phyloP scores from a whole-genome alignment of 2,113 vertebrate genomes.

The Mixornis gularis region DNA sequence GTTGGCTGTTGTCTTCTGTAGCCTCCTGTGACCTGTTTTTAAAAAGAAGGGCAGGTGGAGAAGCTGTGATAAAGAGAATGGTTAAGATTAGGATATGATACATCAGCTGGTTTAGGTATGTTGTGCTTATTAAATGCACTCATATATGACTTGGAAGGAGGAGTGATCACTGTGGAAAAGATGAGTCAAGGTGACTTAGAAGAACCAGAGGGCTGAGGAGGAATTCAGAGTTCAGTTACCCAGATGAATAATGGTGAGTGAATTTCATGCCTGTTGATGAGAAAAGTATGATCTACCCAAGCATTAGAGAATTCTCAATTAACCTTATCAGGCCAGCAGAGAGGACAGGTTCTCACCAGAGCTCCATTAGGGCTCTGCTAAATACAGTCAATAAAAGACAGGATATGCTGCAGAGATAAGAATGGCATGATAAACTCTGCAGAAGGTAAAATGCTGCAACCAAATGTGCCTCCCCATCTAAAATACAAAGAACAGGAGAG shows the following conservation, averaged over 20 bases:
- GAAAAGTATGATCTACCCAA: background rate
- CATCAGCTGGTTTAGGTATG: background rate
- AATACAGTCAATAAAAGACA: slow-evolving; percentile 10
- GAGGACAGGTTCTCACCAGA: background rate
- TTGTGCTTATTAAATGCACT: background rate
- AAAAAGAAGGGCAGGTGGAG: background rate
- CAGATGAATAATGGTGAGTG: background rate
- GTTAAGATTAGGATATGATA: slow-evolving; percentile 16
- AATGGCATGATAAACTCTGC: background rate
- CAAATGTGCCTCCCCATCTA: background rate
- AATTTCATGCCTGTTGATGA: background rate
- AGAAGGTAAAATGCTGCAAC: background rate
- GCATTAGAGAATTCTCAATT: slow-evolving; percentile 9
- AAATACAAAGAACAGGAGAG: background rate
- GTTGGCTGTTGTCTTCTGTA: background rate
- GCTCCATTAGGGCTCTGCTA: background rate
- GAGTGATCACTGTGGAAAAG: background rate
- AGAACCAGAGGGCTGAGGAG: background rate
- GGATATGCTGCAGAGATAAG: slow-evolving; percentile 4
- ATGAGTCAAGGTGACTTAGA: slow-evolving; percentile 1
- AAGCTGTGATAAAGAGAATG: background rate
- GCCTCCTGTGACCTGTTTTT: background rate
- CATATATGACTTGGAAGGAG: background rate
- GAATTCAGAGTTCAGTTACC: background rate
- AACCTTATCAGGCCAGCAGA: slow-evolving; percentile 13